Conservation (phyloP, 2,888 invertebrate genomes). For the Conomelus anceps region DNA sequence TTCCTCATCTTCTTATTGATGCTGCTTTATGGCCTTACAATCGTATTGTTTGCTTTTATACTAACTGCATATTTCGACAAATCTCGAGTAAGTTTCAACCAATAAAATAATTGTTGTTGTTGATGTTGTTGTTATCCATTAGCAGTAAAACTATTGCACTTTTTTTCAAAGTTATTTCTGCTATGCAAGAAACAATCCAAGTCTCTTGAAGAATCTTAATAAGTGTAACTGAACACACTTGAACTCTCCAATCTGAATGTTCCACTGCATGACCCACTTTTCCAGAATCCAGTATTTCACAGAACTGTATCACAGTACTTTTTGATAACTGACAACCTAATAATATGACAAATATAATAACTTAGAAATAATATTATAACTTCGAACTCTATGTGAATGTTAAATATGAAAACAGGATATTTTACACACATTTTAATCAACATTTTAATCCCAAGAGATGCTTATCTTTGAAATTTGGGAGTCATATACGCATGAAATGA, state of each 20-base stretch:
- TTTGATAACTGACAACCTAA: no score
- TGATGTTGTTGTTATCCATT: not conserved
- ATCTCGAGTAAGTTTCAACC: conserved; percentile 58
- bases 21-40: conserved; percentile 69
- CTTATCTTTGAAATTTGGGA: no score
- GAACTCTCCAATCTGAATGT: not conserved
- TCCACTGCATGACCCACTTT: not conserved
- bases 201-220: conserved; percentile 14
- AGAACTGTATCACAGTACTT: no score
- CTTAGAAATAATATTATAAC: no score
- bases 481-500: no score
- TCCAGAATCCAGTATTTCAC: not conserved
- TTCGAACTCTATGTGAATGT: no score
- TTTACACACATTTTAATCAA: no score
- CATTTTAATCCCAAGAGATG: no score
- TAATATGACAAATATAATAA: no score
- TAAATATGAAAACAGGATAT: no score
- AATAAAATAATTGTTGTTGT: not conserved
- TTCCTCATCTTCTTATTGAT: conserved; percentile 71
- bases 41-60: conserved; percentile 76
- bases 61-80: conserved; percentile 81
- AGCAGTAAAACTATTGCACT: not conserved
- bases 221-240: not conserved
- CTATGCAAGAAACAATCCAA: not conserved
- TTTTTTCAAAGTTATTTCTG: not conserved